These are phyloP conservation scores for Enteromius unitaeniatus DNA, from an alignment of 2,797 vertebrate species.

Conservation along the genomic window DNA sequence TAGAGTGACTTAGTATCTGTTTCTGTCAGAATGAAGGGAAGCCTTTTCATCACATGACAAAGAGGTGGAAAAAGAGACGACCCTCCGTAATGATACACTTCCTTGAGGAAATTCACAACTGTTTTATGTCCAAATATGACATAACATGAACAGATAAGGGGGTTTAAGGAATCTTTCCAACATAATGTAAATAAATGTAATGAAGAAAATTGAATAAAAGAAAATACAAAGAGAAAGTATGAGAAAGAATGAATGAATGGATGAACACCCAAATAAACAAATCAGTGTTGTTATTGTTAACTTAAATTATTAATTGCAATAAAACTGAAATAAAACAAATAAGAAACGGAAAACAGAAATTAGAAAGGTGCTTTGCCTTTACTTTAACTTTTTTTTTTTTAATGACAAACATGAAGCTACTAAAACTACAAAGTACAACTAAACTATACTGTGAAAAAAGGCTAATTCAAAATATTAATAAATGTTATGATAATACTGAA, in stretches of 20 bases:
- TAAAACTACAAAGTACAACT: neutral
- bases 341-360: neutral
- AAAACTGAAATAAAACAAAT: too few relatives aligned
- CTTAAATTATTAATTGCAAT: neutral
- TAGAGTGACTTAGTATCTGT: conserved; percentile 14
- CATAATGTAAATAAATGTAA: neutral
- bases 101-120: neutral
- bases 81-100: neutral
- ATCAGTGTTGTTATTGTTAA: neutral
- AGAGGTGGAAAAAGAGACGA: conserved; percentile 16
- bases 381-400: neutral
- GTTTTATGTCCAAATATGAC: neutral
- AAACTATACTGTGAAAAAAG: neutral
- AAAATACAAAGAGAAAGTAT: too few relatives aligned
- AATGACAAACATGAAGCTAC: neutral
- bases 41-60: conserved; percentile 1
- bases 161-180: neutral
- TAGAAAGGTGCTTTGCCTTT: neutral
- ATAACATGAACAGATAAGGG: neutral
- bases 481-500: neutral
- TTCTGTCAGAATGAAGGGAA: conserved; percentile 12
- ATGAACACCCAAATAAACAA: neutral
- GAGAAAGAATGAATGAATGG: too few relatives aligned
- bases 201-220: too few relatives aligned
- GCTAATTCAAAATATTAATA: neutral